phyloP scores from a whole-genome alignment of 2,797 vertebrate species.

The Prionace glauca region DNA sequence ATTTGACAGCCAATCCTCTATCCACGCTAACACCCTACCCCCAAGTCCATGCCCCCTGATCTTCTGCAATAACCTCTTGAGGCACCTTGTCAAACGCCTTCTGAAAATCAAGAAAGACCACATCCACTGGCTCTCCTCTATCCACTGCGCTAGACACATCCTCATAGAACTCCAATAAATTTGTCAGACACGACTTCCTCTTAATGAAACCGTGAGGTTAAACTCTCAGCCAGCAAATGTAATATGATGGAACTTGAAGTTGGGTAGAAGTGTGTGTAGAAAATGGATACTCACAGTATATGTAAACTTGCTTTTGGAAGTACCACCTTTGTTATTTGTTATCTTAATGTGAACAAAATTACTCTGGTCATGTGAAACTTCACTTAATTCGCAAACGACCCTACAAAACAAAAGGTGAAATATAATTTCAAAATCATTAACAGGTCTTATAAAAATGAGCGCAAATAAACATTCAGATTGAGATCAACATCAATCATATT shows the following conservation, averaged over 20 bases:
- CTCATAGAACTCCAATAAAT: too few species aligned
- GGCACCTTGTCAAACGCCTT: too few species aligned
- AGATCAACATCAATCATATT: neutral
- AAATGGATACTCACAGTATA: slow-evolving; percentile 71
- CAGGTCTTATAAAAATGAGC: neutral
- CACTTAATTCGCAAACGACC: slow-evolving; percentile 76
- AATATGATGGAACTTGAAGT: slow-evolving; percentile 34
- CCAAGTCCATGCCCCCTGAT: too few species aligned
- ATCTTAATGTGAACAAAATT: slow-evolving; percentile 67
- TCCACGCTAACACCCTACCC: too few species aligned
- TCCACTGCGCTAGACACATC: too few species aligned
- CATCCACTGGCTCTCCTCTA: too few species aligned
- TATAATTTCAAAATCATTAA: neutral
- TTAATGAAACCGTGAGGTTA: neutral
- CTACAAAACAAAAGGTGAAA: slow-evolving; percentile 51
- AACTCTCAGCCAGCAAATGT: neutral
- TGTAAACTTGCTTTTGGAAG: slow-evolving; percentile 62
- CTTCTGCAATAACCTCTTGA: too few species aligned
- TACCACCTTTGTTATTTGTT: slow-evolving; percentile 67
- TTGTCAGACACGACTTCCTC: too few species aligned
- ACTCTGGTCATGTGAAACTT: slow-evolving; percentile 41
- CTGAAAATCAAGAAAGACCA: too few species aligned
- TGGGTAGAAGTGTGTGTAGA: slow-evolving; percentile 41
- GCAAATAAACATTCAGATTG: neutral
- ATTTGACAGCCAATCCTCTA: too few species aligned